Evolutionary conservation across 2,888 invertebrate genomes (phyloP).

Genomic region (Drosophila anomalata): DNA sequence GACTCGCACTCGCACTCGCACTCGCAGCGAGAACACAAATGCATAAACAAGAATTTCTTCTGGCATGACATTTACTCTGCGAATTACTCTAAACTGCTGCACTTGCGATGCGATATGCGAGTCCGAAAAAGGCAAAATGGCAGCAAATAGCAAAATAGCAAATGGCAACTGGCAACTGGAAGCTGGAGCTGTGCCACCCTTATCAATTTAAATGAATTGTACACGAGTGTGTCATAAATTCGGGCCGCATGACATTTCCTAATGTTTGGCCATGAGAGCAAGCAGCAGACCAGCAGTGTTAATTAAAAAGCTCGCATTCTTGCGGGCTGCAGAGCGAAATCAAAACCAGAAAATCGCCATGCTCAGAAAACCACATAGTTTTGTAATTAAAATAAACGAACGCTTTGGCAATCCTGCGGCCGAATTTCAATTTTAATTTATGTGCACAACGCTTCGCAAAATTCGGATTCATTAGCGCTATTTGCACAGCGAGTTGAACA

Average conservation of each 20-base stretch:
- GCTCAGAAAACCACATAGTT: constrained; percentile 53
- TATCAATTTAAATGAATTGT: constrained; percentile 81
- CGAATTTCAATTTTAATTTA: constrained; percentile 66
- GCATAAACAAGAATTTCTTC: constrained; percentile 72
- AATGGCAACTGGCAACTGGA: constrained; percentile 30
- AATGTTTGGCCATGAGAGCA: constrained; percentile 62
- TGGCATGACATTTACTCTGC: constrained; percentile 72
- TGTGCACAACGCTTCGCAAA: constrained; percentile 30
- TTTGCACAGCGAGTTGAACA: constrained; percentile 39
- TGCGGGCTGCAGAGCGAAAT: constrained; percentile 17
- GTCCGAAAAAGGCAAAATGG: constrained; percentile 47
- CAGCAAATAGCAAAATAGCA: constrained; percentile 28
- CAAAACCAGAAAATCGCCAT: constrained; percentile 24
- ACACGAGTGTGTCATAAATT: constrained; percentile 80
- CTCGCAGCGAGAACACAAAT: constrained; percentile 14
- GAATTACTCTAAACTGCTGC: constrained; percentile 79
- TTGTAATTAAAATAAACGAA: constrained; percentile 68
- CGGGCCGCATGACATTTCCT: constrained; percentile 72
- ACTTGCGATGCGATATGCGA: constrained; percentile 57
- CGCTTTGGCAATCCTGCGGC: constrained; percentile 45
- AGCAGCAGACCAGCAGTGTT: constrained; percentile 47
- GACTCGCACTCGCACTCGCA: constrained; percentile 21
- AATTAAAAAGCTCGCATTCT: constrained; percentile 62
- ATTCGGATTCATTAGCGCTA: constrained; percentile 49
- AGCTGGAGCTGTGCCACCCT: constrained; percentile 30